A percentile compares a stretch with the other conserved stretches of the same genome.
Evolutionary conservation across 2,113 vertebrate genomes (phyloP).

Genomic region (Bos indicus): DNA sequence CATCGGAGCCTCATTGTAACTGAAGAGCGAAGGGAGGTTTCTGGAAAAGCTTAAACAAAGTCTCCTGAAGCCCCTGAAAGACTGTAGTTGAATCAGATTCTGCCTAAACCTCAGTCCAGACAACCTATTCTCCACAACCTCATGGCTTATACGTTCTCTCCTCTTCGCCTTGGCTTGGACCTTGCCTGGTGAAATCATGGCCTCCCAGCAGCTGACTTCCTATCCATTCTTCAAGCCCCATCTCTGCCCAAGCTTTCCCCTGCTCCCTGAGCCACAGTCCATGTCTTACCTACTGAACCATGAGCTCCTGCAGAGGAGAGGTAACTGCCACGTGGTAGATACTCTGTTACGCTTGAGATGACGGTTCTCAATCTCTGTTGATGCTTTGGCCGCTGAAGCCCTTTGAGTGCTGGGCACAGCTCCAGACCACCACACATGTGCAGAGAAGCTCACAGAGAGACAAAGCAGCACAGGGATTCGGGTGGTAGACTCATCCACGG

Average conservation of each 20-base stretch:
- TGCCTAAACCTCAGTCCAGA: background rate
- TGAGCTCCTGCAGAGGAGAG: no score
- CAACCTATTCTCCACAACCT: background rate
- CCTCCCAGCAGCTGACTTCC: background rate
- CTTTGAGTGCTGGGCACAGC: background rate
- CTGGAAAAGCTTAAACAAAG: background rate
- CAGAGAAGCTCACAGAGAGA: background rate
- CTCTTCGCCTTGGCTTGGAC: background rate
- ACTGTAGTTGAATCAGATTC: background rate
- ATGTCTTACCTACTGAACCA: background rate
- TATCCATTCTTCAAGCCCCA: background rate
- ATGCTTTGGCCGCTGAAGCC: background rate
- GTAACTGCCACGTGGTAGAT: no score
- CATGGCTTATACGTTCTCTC: background rate
- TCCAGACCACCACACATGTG: background rate
- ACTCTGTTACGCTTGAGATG: background rate
- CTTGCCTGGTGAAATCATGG: background rate
- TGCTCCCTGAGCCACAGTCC: background rate
- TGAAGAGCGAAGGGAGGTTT: background rate
- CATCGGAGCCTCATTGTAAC: background rate
- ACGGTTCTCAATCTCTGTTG: background rate
- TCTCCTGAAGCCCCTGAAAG: background rate
- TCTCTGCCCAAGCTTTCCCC: background rate
- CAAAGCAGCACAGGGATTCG: accelerated
- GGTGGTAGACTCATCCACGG: accelerated